Evolutionary conservation across 2,797 vertebrate genomes (phyloP).

Genomic region (Falco cherrug): DNA sequence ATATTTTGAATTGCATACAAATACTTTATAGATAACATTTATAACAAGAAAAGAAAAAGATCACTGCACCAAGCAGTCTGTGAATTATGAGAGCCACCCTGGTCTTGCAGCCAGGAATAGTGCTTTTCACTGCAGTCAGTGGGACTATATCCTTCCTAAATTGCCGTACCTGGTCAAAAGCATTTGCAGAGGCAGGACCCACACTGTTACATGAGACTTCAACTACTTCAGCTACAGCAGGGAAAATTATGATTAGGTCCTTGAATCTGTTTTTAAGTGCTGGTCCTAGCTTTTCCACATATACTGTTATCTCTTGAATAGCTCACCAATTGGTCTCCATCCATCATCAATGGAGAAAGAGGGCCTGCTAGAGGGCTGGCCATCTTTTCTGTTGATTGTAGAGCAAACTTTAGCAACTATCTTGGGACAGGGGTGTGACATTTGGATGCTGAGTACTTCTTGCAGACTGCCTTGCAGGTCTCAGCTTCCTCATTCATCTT

Average conservation of each 20-base stretch:
- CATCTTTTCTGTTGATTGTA: neutral
- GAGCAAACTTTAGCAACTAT: neutral
- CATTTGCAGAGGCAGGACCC: neutral
- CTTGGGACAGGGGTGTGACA: neutral
- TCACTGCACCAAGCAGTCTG: neutral
- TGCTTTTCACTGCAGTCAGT: neutral
- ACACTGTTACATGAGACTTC: neutral
- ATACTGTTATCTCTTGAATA: neutral
- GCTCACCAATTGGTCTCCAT: neutral
- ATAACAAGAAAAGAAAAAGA: neutral
- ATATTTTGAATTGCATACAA: neutral
- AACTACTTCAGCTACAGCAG: constrained; percentile 1
- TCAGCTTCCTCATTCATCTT: neutral
- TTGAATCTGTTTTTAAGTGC: constrained; percentile 7
- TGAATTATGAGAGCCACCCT: neutral
- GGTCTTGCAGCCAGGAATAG: neutral
- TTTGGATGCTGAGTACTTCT: neutral
- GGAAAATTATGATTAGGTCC: constrained; percentile 13
- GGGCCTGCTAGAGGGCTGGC: neutral
- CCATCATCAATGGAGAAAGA: neutral
- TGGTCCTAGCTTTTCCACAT: neutral
- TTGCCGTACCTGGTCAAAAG: neutral
- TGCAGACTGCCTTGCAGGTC: neutral
- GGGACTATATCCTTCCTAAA: neutral
- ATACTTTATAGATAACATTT: neutral